Evolutionary conservation across 2,888 invertebrate species (phyloP).

Genomic region (Latrodectus hesperus): DNA sequence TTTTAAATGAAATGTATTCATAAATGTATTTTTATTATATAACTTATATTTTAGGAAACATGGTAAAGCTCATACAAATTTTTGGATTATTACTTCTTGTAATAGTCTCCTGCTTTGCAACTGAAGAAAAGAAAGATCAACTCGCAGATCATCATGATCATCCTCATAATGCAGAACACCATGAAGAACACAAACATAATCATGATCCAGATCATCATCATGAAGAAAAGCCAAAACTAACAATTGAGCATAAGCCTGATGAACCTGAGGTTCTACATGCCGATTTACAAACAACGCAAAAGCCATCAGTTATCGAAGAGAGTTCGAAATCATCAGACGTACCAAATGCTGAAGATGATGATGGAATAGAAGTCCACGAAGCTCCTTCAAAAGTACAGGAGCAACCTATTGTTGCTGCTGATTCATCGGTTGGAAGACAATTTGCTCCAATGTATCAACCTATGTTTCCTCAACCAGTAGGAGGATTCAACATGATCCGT

Average conservation of each 20-base stretch:
- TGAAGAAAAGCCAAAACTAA: background rate
- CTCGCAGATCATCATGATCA: background rate
- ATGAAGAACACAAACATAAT: constrained; percentile 5
- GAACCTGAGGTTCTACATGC: background rate
- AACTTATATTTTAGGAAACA: constrained; percentile 12
- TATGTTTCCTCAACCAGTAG: constrained; percentile 41
- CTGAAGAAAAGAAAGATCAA: constrained; percentile 8
- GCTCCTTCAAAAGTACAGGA: background rate
- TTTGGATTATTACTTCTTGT: constrained; percentile 13
- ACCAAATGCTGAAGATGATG: background rate
- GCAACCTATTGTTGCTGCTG: background rate
- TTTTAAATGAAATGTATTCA: too few relatives aligned
- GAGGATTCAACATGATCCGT: constrained; percentile 42
- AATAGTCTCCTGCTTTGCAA: constrained; percentile 4
- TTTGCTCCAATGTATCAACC: constrained; percentile 48
- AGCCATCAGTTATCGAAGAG: background rate
- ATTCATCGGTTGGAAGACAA: constrained; percentile 23
- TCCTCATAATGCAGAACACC: background rate
- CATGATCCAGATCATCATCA: background rate
- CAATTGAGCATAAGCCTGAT: background rate
- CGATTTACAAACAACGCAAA: background rate
- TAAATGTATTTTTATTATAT: too few relatives aligned
- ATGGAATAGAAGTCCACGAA: background rate
- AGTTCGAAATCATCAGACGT: background rate
- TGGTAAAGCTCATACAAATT: constrained; percentile 8